These are phyloP conservation scores for Drosophila orosa DNA, from an alignment of 1,140 invertebrate genomes.

Conservation along the genomic window DNA sequence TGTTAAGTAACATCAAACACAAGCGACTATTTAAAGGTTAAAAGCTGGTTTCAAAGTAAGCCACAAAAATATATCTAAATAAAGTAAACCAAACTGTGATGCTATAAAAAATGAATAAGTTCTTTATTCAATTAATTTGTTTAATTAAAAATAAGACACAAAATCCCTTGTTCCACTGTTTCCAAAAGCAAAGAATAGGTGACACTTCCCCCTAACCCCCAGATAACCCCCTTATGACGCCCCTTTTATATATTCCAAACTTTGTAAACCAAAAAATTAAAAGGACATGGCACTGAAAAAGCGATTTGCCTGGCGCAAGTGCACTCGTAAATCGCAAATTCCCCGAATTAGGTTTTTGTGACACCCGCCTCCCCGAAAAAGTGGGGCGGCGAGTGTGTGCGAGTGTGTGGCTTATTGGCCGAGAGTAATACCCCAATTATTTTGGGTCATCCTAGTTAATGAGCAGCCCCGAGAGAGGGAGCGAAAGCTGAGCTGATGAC, in stretches of 20 bases:
- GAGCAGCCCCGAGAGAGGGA: neutral
- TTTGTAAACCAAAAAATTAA: neutral
- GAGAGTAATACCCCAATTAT: conserved; percentile 35
- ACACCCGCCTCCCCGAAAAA: neutral
- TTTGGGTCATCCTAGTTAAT: conserved; percentile 39
- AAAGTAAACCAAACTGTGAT: no score
- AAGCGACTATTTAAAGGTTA: no score
- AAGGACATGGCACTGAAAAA: neutral
- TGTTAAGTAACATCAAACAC: no score
- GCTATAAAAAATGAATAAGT: no score
- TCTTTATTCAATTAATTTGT: no score
- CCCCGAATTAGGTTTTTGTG: conserved; percentile 6
- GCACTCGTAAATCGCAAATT: conserved; percentile 26
- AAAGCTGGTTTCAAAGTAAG: no score
- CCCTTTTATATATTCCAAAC: neutral
- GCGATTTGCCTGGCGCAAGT: conserved; percentile 1
- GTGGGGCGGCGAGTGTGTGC: neutral
- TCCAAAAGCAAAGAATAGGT: neutral
- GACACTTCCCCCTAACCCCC: neutral
- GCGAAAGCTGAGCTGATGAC: conserved; percentile 9
- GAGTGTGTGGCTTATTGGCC: conserved; percentile 24
- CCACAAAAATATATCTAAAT: no score
- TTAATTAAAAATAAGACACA: no score
- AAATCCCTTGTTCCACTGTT: no score
- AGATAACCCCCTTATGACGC: neutral